Evolutionary conservation across 2,888 invertebrate species (phyloP), one percentile per base, ranked within the genome.

Genomic region (Penaeus monodon): DNA sequence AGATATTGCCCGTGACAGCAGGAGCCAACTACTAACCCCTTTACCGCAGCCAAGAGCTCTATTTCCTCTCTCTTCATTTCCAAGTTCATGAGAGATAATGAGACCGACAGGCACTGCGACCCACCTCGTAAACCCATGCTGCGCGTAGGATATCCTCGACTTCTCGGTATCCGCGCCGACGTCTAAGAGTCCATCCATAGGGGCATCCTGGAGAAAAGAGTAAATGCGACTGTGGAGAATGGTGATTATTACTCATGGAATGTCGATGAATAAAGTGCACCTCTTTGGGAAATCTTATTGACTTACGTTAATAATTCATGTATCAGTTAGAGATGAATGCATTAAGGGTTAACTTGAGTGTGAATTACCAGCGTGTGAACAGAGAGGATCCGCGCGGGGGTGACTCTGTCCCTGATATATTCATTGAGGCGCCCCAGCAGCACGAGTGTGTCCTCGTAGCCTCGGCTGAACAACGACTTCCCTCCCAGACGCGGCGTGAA

Each of bases 81-180:
- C 17, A 20, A 57, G 57, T 3, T 20, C 57, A 57, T 57, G 4
- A 57, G 3, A 57, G 57, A 20, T 57, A 17, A 57, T 57, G 57
- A 44, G 44, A 44, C 44, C 8, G 57, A 57, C 3, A 14, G 57
- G 1, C 10, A 57, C 17, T 57, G 57, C 4, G 57, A 10, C 66
- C 64, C 70, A 86, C 86, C 49, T 86, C 57, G 86, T 86, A 44
- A 57, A 86, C 1, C 86, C 86, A 65, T 86, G 86, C 49, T 82
- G 81, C 29, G 57, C 49, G 70, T 82, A 81, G 63, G 81, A 33
- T n/a, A 86, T 76, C 29, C 63, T 29, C 8, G 86, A 86, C 66
- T 78, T 86, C 78, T 86, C 86, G 0, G 86, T 82, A 38, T 86
- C 86, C 0, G 78, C 78, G 27, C 78, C 82, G 22, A 82, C 17